A percentile compares a stretch with the other conserved stretches of the same genome.
Evolutionary conservation across 2,113 vertebrate genomes (phyloP).

Genomic region (Garra rufa): DNA sequence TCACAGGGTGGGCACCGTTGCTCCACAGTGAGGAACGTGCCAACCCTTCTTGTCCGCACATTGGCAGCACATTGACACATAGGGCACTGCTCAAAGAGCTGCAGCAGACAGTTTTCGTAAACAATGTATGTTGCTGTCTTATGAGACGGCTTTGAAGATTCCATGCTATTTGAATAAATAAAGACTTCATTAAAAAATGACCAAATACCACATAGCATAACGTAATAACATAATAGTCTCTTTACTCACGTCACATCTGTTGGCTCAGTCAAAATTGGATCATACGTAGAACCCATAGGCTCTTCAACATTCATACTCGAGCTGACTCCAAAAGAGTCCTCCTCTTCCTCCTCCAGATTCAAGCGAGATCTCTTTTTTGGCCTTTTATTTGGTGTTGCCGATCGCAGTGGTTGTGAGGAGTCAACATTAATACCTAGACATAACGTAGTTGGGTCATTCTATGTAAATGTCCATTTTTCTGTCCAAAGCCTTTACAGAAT

Average conservation of each 20-base stretch:
- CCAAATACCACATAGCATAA: background rate
- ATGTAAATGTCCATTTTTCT: too few relatives aligned
- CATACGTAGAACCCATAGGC: background rate
- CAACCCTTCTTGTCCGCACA: background rate
- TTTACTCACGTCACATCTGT: background rate
- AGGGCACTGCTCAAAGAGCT: slow-evolving; percentile 30
- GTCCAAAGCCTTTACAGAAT: too few relatives aligned
- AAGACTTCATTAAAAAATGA: background rate
- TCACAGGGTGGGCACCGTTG: slow-evolving; percentile 15
- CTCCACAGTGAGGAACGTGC: slow-evolving; percentile 5
- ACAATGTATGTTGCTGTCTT: background rate
- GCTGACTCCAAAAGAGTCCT: background rate
- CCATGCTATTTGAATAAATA: background rate
- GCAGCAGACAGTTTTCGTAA: slow-evolving; percentile 20
- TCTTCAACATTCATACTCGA: background rate
- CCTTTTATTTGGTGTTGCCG: background rate
- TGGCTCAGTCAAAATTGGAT: background rate
- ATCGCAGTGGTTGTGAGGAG: background rate
- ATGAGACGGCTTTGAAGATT: background rate
- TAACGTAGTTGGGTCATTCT: background rate
- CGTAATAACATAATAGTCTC: too few relatives aligned
- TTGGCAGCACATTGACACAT: background rate
- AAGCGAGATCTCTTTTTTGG: background rate
- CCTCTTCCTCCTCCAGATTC: background rate
- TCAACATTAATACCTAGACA: background rate